Conservation (phyloP, 2,797 vertebrate species). For the Malacoctenus gilli region DNA sequence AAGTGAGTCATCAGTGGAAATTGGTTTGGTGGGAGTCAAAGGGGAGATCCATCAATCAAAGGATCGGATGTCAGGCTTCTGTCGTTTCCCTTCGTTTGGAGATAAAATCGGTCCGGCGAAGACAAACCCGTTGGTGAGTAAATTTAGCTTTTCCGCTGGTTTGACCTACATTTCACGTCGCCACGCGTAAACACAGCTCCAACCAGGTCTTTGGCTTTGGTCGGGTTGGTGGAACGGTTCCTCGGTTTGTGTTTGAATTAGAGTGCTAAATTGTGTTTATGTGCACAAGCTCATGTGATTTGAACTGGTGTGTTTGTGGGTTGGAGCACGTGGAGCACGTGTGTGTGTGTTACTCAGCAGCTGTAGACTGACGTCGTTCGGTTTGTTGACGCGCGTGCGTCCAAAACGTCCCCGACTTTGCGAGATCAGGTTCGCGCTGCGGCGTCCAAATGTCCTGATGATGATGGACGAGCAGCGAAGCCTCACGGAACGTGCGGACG, state of each 20-base stretch:
- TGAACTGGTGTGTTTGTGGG: slow-evolving; percentile 14
- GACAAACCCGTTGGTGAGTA: slow-evolving; percentile 12
- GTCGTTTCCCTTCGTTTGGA: slow-evolving; percentile 21
- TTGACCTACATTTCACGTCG: slow-evolving; percentile 60
- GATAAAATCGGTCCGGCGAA: slow-evolving; percentile 35
- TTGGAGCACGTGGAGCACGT: background rate
- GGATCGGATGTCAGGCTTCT: slow-evolving; percentile 15
- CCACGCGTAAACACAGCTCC: slow-evolving; percentile 42
- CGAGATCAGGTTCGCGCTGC: too few relatives aligned
- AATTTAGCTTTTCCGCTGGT: slow-evolving; percentile 33
- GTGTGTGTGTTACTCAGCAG: too few relatives aligned
- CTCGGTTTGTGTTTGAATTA: slow-evolving; percentile 30
- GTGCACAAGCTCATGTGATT: slow-evolving; percentile 10
- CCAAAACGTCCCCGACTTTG: too few relatives aligned
- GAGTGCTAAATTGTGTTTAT: slow-evolving; percentile 33
- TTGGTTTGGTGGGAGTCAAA: background rate
- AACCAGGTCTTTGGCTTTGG: slow-evolving; percentile 29
- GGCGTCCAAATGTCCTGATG: too few relatives aligned
- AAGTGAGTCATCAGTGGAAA: slow-evolving; percentile 30
- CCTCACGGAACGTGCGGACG: too few relatives aligned
- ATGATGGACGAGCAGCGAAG: too few relatives aligned
- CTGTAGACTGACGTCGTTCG: too few relatives aligned
- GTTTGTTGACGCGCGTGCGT: too few relatives aligned
- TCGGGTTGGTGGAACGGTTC: slow-evolving; percentile 30
- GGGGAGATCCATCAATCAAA: slow-evolving; percentile 32